phyloP scores from a whole-genome alignment of 2,888 invertebrate species.

The Troglohyphantes excavatus region DNA sequence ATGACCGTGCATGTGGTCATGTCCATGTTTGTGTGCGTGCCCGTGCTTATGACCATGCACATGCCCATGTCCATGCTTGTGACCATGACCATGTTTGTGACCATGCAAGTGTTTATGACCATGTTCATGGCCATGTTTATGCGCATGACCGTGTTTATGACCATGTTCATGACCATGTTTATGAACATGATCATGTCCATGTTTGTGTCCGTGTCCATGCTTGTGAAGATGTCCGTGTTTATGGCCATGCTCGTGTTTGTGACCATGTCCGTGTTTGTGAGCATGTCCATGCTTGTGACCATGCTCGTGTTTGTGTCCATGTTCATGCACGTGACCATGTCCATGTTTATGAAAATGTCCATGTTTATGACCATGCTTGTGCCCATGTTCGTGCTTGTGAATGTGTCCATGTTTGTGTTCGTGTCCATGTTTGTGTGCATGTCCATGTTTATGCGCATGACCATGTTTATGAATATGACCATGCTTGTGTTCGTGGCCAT shows the following conservation, averaged over 20 bases:
- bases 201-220: slow-evolving; percentile 54
- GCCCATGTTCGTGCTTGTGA: slow-evolving; percentile 57
- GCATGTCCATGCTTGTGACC: slow-evolving; percentile 57
- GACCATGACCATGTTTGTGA: slow-evolving; percentile 55
- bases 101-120: slow-evolving; percentile 47
- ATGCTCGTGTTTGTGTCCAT: slow-evolving; percentile 60
- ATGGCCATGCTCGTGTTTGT: slow-evolving; percentile 58
- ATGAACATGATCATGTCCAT: slow-evolving; percentile 48
- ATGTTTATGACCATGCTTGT: slow-evolving; percentile 50
- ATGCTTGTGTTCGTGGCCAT: slow-evolving; percentile 54
- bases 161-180: slow-evolving; percentile 54
- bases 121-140: slow-evolving; percentile 52
- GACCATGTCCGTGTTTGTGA: slow-evolving; percentile 56
- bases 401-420: slow-evolving; percentile 46
- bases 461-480: slow-evolving; percentile 49
- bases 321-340: slow-evolving; percentile 47
- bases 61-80: slow-evolving; percentile 52
- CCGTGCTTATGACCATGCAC: slow-evolving; percentile 56
- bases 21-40: slow-evolving; percentile 39
- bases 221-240: slow-evolving; percentile 51
- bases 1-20: slow-evolving; percentile 58
- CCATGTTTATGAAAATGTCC: slow-evolving; percentile 53
- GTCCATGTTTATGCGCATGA: slow-evolving; percentile 54
- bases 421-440: slow-evolving; percentile 51
- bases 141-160: slow-evolving; percentile 49